A percentile compares a stretch with the other conserved stretches of the same genome.
These are phyloP conservation scores for Labrus mixtus DNA, from an alignment of 2,113 vertebrate genomes.

Conservation along the genomic window DNA sequence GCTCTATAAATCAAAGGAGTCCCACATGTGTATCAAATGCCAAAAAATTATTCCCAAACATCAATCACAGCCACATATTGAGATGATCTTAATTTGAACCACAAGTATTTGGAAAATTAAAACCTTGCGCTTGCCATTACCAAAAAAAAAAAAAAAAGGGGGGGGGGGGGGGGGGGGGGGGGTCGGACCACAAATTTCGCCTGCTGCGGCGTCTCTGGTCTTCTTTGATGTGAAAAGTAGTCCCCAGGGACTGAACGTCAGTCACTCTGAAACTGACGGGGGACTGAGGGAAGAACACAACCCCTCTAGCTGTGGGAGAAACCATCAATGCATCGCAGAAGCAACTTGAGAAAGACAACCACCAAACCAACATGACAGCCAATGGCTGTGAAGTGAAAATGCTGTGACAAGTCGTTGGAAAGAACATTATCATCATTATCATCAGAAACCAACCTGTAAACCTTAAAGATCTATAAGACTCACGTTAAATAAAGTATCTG, in stretches of 20 bases:
- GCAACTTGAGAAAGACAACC: constrained; percentile 53
- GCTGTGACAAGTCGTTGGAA: constrained; percentile 42
- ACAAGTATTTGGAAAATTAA: constrained; percentile 85
- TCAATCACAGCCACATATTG: constrained; percentile 83
- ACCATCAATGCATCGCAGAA: constrained; percentile 47
- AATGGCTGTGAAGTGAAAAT: constrained; percentile 44
- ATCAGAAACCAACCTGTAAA: constrained; percentile 17
- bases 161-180: constrained; percentile 22
- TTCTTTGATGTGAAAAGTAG: constrained; percentile 79
- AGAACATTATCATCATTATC: constrained; percentile 28
- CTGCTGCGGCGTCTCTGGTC: constrained; percentile 69
- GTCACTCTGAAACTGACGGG: constrained; percentile 39
- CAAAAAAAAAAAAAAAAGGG: constrained; percentile 27
- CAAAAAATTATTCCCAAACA: constrained; percentile 80
- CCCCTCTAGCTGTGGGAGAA: constrained; percentile 48
- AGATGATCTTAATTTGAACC: constrained; percentile 83
- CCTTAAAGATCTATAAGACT: constrained; percentile 33
- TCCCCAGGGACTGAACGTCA: constrained; percentile 66
- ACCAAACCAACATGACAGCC: constrained; percentile 64
- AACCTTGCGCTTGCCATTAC: constrained; percentile 78
- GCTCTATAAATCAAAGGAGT: constrained; percentile 76
- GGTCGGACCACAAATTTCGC: constrained; percentile 75
- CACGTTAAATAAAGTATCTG: constrained; percentile 13
- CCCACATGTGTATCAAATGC: constrained; percentile 77
- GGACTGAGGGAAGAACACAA: constrained; percentile 43